A percentile compares a stretch with the other conserved stretches of the same genome.
phyloP scores from a whole-genome alignment of 2,113 vertebrate genomes.

The Oncorhynchus keta region DNA sequence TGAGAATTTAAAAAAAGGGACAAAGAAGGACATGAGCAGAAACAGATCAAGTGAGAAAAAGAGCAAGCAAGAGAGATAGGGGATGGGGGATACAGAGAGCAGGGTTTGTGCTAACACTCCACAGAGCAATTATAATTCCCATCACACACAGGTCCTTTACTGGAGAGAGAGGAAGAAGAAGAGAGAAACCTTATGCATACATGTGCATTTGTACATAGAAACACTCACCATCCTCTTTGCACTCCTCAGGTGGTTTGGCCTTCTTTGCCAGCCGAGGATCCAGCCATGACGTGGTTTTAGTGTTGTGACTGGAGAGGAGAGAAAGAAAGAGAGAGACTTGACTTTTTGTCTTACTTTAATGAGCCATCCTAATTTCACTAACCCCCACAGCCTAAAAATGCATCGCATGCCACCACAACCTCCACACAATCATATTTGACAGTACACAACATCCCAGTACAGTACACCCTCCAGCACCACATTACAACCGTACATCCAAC shows the following conservation, averaged over 20 bases:
- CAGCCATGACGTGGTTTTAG: conserved; percentile 99
- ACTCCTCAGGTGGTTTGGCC: conserved; percentile 98
- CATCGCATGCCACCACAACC: too few species aligned
- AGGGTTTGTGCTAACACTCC: conserved; percentile 33
- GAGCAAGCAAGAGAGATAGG: neutral
- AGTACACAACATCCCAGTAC: too few species aligned
- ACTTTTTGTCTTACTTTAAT: too few species aligned
- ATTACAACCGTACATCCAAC: too few species aligned
- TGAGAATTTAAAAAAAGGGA: neutral
- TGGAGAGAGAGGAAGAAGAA: conserved; percentile 14
- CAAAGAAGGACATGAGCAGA: neutral
- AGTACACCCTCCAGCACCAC: too few species aligned
- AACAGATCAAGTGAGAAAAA: neutral
- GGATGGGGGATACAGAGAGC: conserved; percentile 6
- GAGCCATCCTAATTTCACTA: too few species aligned
- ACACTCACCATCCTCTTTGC: conserved; percentile 95
- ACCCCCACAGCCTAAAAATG: too few species aligned
- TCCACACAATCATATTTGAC: too few species aligned
- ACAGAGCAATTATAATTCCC: conserved; percentile 63
- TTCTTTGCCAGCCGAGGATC: conserved; percentile 98
- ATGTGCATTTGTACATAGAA: neutral
- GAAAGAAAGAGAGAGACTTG: conserved; percentile 56
- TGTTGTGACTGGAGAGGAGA: conserved; percentile 93
- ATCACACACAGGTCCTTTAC: conserved; percentile 67
- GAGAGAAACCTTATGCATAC: neutral